Conservation (phyloP, 37 sponge, comb jelly and placozoan species). For the Spongia lamella region DNA sequence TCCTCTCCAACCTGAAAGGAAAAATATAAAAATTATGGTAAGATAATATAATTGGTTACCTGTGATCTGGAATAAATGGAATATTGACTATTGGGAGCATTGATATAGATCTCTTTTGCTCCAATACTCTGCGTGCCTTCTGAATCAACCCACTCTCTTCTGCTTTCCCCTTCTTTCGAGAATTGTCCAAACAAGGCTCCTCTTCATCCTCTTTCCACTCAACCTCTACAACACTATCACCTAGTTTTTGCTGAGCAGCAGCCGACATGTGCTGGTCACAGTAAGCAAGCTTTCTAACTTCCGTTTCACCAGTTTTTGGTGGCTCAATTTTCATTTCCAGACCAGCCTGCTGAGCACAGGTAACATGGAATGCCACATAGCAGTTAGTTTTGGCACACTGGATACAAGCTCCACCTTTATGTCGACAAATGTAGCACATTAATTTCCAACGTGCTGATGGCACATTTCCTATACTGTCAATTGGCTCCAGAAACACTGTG, state of each 20-base stretch:
- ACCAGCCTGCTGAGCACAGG: conserved; percentile 96
- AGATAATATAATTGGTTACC: conserved; percentile 34
- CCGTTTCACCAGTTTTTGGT: conserved; percentile 34
- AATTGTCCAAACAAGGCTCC: background rate
- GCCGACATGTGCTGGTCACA: conserved; percentile 88
- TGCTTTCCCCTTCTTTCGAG: conserved; percentile 21
- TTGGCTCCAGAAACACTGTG: conserved; percentile 97
- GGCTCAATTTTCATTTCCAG: conserved; percentile 92
- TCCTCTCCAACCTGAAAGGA: conserved; percentile 64
- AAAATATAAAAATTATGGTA: background rate
- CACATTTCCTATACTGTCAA: conserved; percentile 92
- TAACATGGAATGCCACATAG: conserved; percentile 96
- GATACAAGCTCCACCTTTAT: conserved; percentile 89
- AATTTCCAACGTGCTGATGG: conserved; percentile 97
- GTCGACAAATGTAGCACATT: conserved; percentile 90
- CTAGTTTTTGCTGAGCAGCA: conserved; percentile 50
- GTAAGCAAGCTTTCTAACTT: conserved; percentile 85
- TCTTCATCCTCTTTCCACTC: conserved; percentile 24
- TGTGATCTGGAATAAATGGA: conserved; percentile 79
- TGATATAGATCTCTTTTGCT: conserved; percentile 32
- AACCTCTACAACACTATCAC: background rate
- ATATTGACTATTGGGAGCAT: conserved; percentile 73
- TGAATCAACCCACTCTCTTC: conserved; percentile 1
- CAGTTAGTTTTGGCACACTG: conserved; percentile 97
- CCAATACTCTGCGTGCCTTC: conserved; percentile 22